Base-by-base conservation (phyloP, 2,888 invertebrate species). In the Dendrolimus pini region DNA sequence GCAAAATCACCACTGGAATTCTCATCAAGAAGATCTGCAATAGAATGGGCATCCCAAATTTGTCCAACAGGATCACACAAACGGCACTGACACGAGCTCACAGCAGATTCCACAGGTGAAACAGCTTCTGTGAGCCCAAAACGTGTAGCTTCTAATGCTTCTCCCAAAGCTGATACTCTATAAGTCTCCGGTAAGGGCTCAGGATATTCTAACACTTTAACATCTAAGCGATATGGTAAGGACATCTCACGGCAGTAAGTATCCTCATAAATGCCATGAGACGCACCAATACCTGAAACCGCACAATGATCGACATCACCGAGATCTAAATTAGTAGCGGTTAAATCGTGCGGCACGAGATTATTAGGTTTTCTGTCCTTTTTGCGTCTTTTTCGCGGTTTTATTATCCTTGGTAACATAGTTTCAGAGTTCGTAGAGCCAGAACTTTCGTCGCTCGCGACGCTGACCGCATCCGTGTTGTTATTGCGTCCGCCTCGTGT, bases 331-430 rank as follows among this genome's bases (percentile, higher is more conserved):
- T 71, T 71, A 62, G 74, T 74, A 60, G 83, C 70, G 59, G 85
- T 74, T 75, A 89, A 79, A 69, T 90, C 90, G 65, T 90, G 90
- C 64, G 87, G 78, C 69, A 78, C 78, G 59, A 91, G 90, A 69
- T 89, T 92, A 65, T 92, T 89, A 52, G 96, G 95, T 84, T 96
- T 96, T 68, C 96, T 92, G 79, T 97, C 97, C 85, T 97, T 97
- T 93, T 97, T 97, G 78, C 97, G 94, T 57, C 97, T 93, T 80
- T 97, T 97, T 56, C 97, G 91, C 7, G 97, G 97, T 82, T 97
- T 97, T 72, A 97, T 97, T 65, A 97, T 96, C 69, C 97, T 92
- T 65, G 97, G 97, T 75, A 97, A 87, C 85, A 95, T 95, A 65
- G 94, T 95, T 77, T 96, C 96, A 9, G 94, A 91, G 72, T 91